Base-by-base conservation (phyloP, 2,113 vertebrate genomes). In the Ptyas mucosa region DNA sequence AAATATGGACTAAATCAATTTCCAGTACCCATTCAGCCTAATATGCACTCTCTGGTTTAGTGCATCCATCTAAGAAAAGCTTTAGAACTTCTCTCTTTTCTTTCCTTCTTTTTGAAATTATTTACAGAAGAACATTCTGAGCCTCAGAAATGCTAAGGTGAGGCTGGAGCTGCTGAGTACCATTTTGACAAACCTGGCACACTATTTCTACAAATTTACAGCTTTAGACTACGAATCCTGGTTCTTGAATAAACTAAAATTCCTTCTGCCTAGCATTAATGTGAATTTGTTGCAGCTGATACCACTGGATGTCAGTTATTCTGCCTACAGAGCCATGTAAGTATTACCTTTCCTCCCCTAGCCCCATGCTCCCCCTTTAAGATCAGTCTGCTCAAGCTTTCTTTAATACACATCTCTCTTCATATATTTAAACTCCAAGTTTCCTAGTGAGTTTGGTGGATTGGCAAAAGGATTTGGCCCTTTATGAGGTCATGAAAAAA, bases 241-340 rank as follows among this genome's bases (percentile, higher is more conserved):
- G 94, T 95, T 95, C 87, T 39, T 54, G 29, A 34, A 24, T 29
- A 88, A 53, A 24, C 88, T 96, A 26, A n/a, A 51, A 49, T 87
- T 95, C 81, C 93, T 96, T 88, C 49, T 96, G 87, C 54, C 94
- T 24, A 93, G 95, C 49, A 94, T 95, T 10, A 95, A 55, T 8
- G 3, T 20, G 20, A 57, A 93, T 1, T 3, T 92, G 26, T 85
- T 96, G 0, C 1, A 91, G 21, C 21, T 90, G 49, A 95, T 96
- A 86, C 95, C 95, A 2, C 4, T 75, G 8, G 92, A 90, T 24
- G 20, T 96, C 21, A 69, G 24, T 88, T 96, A 94, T 75, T 24
- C 87, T 24, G 49, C 89, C 20, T 96, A 92, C 89, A 54, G 61
- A 1, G 57, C 89, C 51, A n/a, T 81, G 95, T 96, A 87, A 95